Conservation (phyloP, 1,140 invertebrate species). For the Leptinotarsa lineolata region DNA sequence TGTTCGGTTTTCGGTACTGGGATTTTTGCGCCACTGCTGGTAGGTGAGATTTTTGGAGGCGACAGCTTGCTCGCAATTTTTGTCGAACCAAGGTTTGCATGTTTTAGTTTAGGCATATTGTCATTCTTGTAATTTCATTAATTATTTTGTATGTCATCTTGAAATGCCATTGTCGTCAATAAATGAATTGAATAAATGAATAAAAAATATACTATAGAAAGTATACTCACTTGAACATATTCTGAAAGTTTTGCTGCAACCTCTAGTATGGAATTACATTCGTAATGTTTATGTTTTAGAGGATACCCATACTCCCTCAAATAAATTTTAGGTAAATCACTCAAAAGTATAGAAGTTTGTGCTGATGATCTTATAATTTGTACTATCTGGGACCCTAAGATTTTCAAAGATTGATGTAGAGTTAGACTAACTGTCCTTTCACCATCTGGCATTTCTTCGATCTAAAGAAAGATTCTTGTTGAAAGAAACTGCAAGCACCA, state of each 20-base stretch:
- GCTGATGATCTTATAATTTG: conserved; percentile 58
- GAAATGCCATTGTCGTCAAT: too few species aligned
- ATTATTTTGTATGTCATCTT: too few species aligned
- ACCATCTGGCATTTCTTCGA: conserved; percentile 62
- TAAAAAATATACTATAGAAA: background rate
- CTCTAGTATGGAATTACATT: conserved; percentile 60
- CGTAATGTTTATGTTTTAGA: conserved; percentile 62
- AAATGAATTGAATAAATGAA: too few species aligned
- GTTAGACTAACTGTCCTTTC: conserved; percentile 64
- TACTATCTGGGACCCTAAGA: conserved; percentile 63
- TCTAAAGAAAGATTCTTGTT: conserved; percentile 43
- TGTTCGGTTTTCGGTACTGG: too few species aligned
- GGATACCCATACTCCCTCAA: conserved; percentile 64
- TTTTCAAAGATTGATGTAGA: conserved; percentile 59
- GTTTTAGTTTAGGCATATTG: too few species aligned
- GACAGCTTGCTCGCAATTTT: too few species aligned
- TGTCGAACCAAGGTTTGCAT: too few species aligned
- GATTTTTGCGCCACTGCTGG: too few species aligned
- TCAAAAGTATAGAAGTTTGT: conserved; percentile 56
- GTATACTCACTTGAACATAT: conserved; percentile 46
- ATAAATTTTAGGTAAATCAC: conserved; percentile 60
- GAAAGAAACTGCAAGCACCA: conserved; percentile 1
- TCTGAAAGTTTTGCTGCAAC: conserved; percentile 61
- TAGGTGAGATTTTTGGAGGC: too few species aligned
- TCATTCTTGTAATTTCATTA: too few species aligned